Evolutionary conservation across 2,113 vertebrate species (phyloP), one percentile per base, ranked within the genome.

Genomic region (Hassar affinis): DNA sequence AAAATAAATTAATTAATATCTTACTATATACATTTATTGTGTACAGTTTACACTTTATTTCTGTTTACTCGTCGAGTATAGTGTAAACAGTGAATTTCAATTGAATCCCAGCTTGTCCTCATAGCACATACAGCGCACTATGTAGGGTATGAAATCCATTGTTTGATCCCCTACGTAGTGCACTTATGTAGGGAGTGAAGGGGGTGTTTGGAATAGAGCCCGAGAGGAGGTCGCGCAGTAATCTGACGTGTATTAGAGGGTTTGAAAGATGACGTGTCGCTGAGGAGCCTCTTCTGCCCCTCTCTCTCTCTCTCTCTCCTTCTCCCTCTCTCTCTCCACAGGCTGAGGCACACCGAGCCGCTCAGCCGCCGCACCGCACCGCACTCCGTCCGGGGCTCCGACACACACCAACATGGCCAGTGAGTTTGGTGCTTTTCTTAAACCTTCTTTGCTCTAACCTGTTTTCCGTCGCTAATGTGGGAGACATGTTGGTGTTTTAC

Each of bases 361-460:
- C 84, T 84, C 79, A 90, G 79, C 90, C 54, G 78, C 78, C 86
- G 80, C 72, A 76, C 35, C 84, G 80, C 86, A 83, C 80, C 81
- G 81, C 86, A 81, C 77, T 79, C 71, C 25, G 84, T 69, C 45
- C 80, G 77, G 87, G 85, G 88, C 49, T 77, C 74, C 86, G 74
- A 45, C 85, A 74, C 45, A 78, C 84, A 87, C 88, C 88, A 90
- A 82, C 87, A 94, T 94, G 94, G 93, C 89, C 56, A 94, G 93
- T 94, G 89, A 68, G 94, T 94, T 8, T 25, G 51, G 20, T 25
- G 7, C 0, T 54, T 17, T 45, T 61, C 20, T 74, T 57, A 2
- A 71, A 6, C 11, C 52, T 71, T 64, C 22, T 54, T 42, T 42
- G 30, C 61, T 3, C 14, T 27, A 27, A 0, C 6, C 9, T 78